Base-by-base conservation (phyloP, 1,140 invertebrate genomes). In the Euborellia annulipes region DNA sequence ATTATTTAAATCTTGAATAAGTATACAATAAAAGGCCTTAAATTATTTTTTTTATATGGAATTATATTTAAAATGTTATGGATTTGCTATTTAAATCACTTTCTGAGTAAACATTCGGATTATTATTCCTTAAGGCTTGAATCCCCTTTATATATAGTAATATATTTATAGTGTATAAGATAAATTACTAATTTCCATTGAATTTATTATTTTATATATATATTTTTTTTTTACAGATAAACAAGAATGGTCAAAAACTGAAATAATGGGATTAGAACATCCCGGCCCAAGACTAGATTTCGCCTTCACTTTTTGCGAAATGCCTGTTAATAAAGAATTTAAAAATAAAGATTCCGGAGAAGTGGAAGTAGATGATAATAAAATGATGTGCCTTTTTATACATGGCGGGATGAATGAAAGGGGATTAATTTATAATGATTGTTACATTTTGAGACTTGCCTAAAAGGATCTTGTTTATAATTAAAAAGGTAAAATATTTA, bases 321-420 rank as follows among this genome's bases (percentile, higher is more conserved):
- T 45, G n/a, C n/a, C n/a, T n/a, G n/a, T n/a, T n/a, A 36, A 23
- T 19, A 19, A 8, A 21, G 11, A 36, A 37, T 18, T 45, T 36
- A 19, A 11, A 45, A 14, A 30, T 30, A 17, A 27, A 43, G 4
- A 18, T 4, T 2, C n/a, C 17, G 14, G 34, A 11, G 18, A 43
- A 32, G n/a, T 17, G 6, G 34, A 36, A 6, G 13, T 3, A 20
- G 9, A 18, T 36, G 43, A 45, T 4, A 18, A n/a, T 9, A 18
- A 36, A 14, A n/a, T 36, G 7, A 27, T 32, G n/a, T 45, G 36
- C 20, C 16, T 45, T 20, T 36, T 45, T 20, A 4, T 45, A 7
- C 43, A 45, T 36, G 43, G 43, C n/a, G 43, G 43, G n/a, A 45
- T 45, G 34, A 32, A 45, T 36, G 18, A 18, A 37, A 37, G 14